Evolutionary conservation across 2,113 vertebrate species (phyloP), one percentile per base, ranked within the genome.

Genomic region (Illadopsis cleaveri): DNA sequence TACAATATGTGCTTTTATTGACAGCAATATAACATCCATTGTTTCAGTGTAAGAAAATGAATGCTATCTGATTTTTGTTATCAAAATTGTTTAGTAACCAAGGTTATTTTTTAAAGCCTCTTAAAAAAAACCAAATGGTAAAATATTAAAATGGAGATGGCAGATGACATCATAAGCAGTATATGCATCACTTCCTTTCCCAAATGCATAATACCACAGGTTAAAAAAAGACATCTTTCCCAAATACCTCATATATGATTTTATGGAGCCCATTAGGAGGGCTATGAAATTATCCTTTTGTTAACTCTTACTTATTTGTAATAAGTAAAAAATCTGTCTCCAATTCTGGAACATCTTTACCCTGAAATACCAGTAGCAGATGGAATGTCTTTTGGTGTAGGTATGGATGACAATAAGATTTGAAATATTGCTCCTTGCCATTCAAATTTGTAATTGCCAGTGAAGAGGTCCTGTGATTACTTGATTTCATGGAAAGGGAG

Each of bases 131-230:
- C 38, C 38, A 9, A 38, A 38, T 38, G 38, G 11, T 6, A 42
- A 86, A 76, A n/a, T 35, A 42, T 31, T 23, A 76, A 42, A 72
- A 42, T 15, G 1, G 38, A 11, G 33, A 27, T 51, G 24, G 22
- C 11, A 45, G 30, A 33, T 54, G 69, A 40, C 27, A 42, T 38
- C 20, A 50, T 30, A 62, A 78, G 11, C 16, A 53, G 22, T 56
- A 10, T 8, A 45, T 22, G 7, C 12, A 40, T 69, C 16, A 9
- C 11, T 37, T 73, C 7, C 11, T 60, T 81, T 80, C 42, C 48
- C 0, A 0, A 72, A 15, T 47, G 40, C 14, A 27, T 54, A 62
- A 48, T 38, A 62, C 12, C 17, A 37, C 3, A 51, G 47, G 10
- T 48, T 71, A 79, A 76, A 22, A 71, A 88, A 75, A 9, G n/a